Base-by-base conservation (phyloP, 2,797 vertebrate genomes). In the Semotilus atromaculatus region DNA sequence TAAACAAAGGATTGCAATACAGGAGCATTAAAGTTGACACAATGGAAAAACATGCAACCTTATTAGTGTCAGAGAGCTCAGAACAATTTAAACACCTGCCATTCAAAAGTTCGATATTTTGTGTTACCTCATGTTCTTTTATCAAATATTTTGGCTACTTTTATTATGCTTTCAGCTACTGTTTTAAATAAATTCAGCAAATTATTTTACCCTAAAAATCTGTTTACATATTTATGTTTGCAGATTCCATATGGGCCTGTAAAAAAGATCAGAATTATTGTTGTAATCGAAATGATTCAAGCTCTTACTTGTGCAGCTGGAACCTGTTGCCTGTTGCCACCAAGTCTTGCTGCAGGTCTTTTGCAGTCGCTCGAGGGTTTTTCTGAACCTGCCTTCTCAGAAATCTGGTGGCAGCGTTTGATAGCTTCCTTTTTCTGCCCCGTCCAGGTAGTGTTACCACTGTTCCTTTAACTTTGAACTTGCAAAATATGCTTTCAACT, bases 1-100 rank as follows among this genome's bases (percentile, higher is more conserved):
- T 34, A 82, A 62, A 60, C 68, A 81, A 53, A 68, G 18, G 21
- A 68, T 60, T 60, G 67, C 26, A 72, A 60, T 60, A 72, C 23
- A 58, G 34, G 66, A 38, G 21, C 31, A 40, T 70, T 21, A 71
- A 21, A 36, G 3, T 29, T 26, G 34, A 29, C 58, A 72, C 80
- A 81, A 29, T 38, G n/a, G 31, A 23, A 43, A 23, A 58, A 29
- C 18, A 81, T 70, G 26, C 8, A 40, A 29, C 21, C 5, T 11
- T 81, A 71, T 34, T 80, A 26, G 64, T 53, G 31, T 70, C 6
- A 23, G 26, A 51, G 5, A 38, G 34, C 34, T 70, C 18, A 14
- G 34, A 71, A 71, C 26, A 13, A 29, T 62, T 64, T 36, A 1
- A 26, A 18, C 3, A 21, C 7, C 34, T 29, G 75, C 21, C 55